Percentiles rank a stretch among this genome's conserved stretches.
Evolutionary conservation across 2,113 vertebrate species (phyloP).

Genomic region (Chroicocephalus ridibundus): DNA sequence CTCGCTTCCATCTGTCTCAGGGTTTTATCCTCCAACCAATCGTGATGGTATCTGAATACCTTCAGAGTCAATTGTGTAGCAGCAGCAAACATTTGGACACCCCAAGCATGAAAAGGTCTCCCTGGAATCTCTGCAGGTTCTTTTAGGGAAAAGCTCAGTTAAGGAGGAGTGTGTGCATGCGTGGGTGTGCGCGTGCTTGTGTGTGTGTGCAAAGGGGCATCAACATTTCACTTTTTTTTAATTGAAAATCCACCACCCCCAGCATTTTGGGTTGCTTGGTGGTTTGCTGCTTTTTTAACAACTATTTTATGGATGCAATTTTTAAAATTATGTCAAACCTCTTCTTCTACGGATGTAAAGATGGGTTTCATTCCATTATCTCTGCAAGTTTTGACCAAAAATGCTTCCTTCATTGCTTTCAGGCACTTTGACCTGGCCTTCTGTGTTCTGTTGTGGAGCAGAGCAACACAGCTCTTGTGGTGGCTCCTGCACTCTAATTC

Average conservation of each 20-base stretch:
- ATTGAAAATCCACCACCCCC: neutral
- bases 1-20: neutral
- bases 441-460: neutral
- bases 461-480: neutral
- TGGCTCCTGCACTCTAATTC: neutral
- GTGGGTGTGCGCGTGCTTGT: too few species aligned
- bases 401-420: neutral
- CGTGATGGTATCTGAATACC: neutral
- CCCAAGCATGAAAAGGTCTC: neutral
- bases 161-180: neutral
- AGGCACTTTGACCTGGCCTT: neutral
- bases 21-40: neutral
- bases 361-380: neutral
- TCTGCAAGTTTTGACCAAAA: neutral
- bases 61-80: neutral
- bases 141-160: neutral
- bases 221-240: too few species aligned
- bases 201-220: neutral
- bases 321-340: neutral
- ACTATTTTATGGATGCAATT: neutral
- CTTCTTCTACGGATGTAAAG: neutral
- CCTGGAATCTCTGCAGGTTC: neutral
- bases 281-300: neutral
- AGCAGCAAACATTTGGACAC: neutral
- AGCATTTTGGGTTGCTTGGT: neutral